These are phyloP conservation scores for Sphenodon punctatus DNA, from an alignment of 2,797 vertebrate genomes.

Conservation along the genomic window DNA sequence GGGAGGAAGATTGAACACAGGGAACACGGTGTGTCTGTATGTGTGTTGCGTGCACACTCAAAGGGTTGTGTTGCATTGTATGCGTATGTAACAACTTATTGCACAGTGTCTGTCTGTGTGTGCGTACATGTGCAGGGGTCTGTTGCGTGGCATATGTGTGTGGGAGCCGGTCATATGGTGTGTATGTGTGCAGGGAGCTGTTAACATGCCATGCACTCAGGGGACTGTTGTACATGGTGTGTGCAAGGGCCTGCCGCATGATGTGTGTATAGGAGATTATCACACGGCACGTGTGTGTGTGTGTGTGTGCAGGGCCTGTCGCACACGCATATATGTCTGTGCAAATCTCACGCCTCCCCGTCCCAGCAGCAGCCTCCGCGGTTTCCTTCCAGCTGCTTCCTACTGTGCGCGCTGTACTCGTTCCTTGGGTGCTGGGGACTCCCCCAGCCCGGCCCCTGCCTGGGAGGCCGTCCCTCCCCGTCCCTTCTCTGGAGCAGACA, in stretches of 20 bases:
- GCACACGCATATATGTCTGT: not conserved
- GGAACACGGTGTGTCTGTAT: not conserved
- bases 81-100: no score
- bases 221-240: not conserved
- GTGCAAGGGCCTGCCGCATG: not conserved
- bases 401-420: not conserved
- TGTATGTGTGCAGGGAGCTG: not conserved
- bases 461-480: not conserved
- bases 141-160: not conserved
- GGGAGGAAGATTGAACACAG: no score
- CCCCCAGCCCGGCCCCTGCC: not conserved
- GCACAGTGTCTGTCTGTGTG: not conserved
- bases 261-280: no score
- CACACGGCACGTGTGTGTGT: no score
- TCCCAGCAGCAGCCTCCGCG: not conserved
- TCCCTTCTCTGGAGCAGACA: not conserved
- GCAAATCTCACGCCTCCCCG: not conserved
- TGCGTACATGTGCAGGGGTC: no score
- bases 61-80: not conserved
- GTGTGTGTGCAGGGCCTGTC: not conserved
- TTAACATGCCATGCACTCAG: not conserved
- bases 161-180: not conserved
- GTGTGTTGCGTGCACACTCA: not conserved
- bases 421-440: not conserved
- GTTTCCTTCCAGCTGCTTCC: conserved; percentile 31